Base-by-base conservation (phyloP, 2,888 invertebrate genomes). In the Arctia plantaginis region DNA sequence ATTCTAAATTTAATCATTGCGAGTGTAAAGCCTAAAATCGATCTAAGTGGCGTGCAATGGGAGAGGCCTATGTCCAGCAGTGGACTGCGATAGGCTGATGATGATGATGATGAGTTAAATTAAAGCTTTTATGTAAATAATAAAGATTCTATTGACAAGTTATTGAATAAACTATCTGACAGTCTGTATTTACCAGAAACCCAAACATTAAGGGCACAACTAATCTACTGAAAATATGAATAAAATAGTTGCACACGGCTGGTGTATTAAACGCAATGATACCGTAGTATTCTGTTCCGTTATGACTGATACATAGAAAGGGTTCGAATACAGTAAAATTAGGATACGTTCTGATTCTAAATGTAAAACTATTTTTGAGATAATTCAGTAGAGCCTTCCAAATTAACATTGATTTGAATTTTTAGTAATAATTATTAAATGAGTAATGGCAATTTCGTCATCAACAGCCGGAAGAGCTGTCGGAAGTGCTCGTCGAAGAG, bases 201-300 rank as follows among this genome's bases (percentile, higher is more conserved):
- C 59, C 70, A 73, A 71, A 73, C 69, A 76, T 71, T 68, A 76
- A 71, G 59, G 64, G 35, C 66, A 51, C 51, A 69, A 67, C 72
- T 70, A 72, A 47, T 64, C 66, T 74, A 76, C 74, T 73, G 78
- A 76, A 78, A 76, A 76, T 72, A 78, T 78, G 74, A 78, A 76
- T 78, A 78, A 78, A 74, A 76, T 76, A 74, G 72, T 68, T 72
- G 75, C 73, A 72, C 69, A 76, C 66, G 73, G 51, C 12, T 41
- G 64, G 65, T 71, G 69, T 74, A 73, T 78, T 76, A 74, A 74
- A 13, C 72, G 76, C 72, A 59, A 78, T 73, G 69, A 76, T 79
- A 69, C 55, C 70, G 69, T 68, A 72, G 69, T 69, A 76, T 76
- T 76, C 66, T 71, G 73, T 75, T 72, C 59, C 41, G 71, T 75